Conservation (phyloP, 1,140 invertebrate genomes). For the Drosophila mojavensis region DNA sequence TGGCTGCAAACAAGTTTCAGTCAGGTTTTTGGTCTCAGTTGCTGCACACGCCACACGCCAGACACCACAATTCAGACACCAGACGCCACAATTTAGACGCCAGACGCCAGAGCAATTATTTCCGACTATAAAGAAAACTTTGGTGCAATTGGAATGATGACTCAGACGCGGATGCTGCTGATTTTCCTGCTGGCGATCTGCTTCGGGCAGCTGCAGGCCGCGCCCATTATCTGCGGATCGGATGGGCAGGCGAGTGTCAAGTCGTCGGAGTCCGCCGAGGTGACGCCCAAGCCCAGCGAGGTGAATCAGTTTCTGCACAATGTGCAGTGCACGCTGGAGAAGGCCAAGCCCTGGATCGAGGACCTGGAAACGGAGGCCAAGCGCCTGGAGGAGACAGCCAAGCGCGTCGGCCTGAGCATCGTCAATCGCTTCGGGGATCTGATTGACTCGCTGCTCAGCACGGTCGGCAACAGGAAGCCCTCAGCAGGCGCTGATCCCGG, state of each 20-base stretch:
- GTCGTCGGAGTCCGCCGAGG: slow-evolving; percentile 11
- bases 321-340: slow-evolving; percentile 71
- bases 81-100: background rate
- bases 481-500: background rate
- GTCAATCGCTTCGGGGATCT: slow-evolving; percentile 45
- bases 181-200: slow-evolving; percentile 26
- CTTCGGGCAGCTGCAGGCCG: slow-evolving; percentile 38
- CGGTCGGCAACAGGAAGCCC: slow-evolving; percentile 16
- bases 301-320: slow-evolving; percentile 70
- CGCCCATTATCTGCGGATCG: slow-evolving; percentile 55
- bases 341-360: slow-evolving; percentile 75
- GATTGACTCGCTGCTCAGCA: slow-evolving; percentile 36
- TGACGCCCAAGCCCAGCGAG: slow-evolving; percentile 58
- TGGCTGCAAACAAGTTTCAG: slow-evolving; percentile 72
- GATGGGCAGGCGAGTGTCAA: slow-evolving; percentile 23
- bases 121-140: background rate
- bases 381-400: slow-evolving; percentile 62
- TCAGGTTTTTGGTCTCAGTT: slow-evolving; percentile 56
- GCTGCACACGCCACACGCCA: slow-evolving; percentile 29
- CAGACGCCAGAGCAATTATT: background rate
- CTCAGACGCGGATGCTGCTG: slow-evolving; percentile 21
- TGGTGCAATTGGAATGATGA: slow-evolving; percentile 33
- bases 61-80: no score
- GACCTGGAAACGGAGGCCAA: slow-evolving; percentile 74
- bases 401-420: slow-evolving; percentile 51